phyloP scores from a whole-genome alignment of 1,140 invertebrate genomes.

The Fopius arisanus region DNA sequence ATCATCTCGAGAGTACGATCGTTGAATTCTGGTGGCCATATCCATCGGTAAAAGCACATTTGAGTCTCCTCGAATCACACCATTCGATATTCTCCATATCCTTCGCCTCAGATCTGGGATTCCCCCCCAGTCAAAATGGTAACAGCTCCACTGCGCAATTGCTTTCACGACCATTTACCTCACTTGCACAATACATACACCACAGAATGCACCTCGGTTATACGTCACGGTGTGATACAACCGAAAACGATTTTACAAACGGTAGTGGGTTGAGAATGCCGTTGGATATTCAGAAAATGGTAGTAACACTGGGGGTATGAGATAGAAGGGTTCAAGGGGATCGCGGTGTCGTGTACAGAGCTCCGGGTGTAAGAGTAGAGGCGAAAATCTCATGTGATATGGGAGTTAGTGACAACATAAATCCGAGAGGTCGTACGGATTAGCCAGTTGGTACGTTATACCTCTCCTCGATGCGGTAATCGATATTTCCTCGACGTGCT shows the following conservation, averaged over 20 bases:
- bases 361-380: not conserved
- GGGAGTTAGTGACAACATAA: constrained; percentile 34
- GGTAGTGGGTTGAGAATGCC: not conserved
- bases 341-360: not conserved
- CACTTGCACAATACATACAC: not conserved
- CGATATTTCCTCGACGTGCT: constrained; percentile 32
- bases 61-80: not conserved
- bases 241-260: constrained; percentile 9
- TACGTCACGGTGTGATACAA: constrained; percentile 3
- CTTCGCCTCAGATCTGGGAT: not conserved
- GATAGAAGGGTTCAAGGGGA: not conserved
- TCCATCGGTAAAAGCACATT: not conserved
- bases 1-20: not conserved
- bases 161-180: constrained; percentile 13
- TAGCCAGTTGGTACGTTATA: constrained; percentile 23
- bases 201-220: not conserved
- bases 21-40: not conserved
- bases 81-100: not conserved
- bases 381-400: constrained; percentile 28
- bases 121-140: not conserved
- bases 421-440: constrained; percentile 29
- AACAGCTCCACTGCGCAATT: constrained; percentile 14
- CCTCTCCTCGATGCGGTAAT: constrained; percentile 20
- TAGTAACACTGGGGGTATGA: not conserved
- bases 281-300: constrained; percentile 21